Evolutionary conservation across 2,113 vertebrate genomes (phyloP).

Genomic region (Upupa epops): DNA sequence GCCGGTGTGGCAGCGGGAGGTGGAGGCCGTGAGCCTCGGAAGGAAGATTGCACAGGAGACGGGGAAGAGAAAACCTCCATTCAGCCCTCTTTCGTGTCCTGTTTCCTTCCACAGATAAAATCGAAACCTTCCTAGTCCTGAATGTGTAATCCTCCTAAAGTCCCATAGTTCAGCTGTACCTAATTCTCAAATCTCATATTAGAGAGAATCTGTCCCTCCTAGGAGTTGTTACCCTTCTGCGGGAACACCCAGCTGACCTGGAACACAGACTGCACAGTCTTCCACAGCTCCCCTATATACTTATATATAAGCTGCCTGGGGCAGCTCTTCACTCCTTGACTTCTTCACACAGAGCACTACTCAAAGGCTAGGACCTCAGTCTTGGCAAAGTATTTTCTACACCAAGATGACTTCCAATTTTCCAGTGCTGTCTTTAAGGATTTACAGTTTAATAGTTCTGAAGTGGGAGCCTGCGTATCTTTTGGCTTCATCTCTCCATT

Average conservation of each 20-base stretch:
- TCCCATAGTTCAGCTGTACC: neutral
- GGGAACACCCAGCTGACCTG: neutral
- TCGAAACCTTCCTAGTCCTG: neutral
- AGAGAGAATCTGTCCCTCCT: neutral
- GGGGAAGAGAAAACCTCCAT: neutral
- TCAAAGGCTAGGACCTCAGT: fast-evolving
- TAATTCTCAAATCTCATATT: neutral
- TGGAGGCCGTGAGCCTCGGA: neutral
- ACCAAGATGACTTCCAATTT: neutral
- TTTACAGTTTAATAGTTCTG: neutral
- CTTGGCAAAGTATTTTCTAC: neutral
- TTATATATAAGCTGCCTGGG: neutral
- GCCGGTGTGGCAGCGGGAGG: neutral
- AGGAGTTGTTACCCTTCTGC: neutral
- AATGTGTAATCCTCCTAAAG: neutral
- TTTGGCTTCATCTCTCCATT: neutral
- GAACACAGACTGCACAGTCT: too few relatives aligned
- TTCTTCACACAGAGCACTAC: neutral
- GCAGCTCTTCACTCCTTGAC: neutral
- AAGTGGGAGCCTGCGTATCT: neutral
- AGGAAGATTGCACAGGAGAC: fast-evolving
- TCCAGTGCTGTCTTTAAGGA: neutral
- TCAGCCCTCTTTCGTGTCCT: neutral
- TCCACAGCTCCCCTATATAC: neutral
- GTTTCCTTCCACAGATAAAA: neutral